phyloP scores from a whole-genome alignment of 2,113 vertebrate species.

The Pongo abelii region DNA sequence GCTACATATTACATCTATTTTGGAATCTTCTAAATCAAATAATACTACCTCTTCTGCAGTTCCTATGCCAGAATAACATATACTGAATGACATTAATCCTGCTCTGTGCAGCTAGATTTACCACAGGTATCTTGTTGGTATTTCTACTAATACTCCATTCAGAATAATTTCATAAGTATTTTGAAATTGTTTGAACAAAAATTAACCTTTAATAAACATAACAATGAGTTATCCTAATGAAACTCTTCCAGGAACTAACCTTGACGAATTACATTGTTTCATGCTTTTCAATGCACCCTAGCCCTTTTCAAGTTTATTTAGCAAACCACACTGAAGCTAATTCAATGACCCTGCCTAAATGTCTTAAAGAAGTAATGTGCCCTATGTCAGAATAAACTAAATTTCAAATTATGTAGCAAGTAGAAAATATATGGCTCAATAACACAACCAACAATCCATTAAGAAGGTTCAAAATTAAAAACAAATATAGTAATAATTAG shows the following conservation, averaged over 20 bases:
- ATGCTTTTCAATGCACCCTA: not conserved
- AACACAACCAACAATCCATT: not conserved
- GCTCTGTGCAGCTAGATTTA: not conserved
- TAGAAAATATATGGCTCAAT: not conserved
- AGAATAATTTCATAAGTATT: slow-evolving; percentile 22
- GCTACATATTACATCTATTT: not conserved
- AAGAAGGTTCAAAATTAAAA: slow-evolving; percentile 1
- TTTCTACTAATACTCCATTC: not conserved
- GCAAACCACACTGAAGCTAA: not conserved
- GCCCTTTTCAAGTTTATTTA: not conserved
- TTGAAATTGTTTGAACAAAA: slow-evolving; percentile 36
- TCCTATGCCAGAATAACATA: not conserved
- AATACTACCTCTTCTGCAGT: not conserved
- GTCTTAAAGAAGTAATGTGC: not conserved
- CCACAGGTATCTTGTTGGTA: not conserved
- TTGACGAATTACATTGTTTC: not conserved
- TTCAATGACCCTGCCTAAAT: not conserved
- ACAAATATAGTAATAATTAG: not conserved
- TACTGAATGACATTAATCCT: not conserved
- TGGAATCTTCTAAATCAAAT: not conserved
- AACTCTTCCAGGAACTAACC: not conserved
- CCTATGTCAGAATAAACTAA: not conserved
- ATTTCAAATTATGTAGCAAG: slow-evolving; percentile 17
- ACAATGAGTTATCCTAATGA: not conserved
- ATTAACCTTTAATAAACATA: not conserved